Base-by-base conservation (phyloP, 2,888 invertebrate species). In the Athetis lepigone region DNA sequence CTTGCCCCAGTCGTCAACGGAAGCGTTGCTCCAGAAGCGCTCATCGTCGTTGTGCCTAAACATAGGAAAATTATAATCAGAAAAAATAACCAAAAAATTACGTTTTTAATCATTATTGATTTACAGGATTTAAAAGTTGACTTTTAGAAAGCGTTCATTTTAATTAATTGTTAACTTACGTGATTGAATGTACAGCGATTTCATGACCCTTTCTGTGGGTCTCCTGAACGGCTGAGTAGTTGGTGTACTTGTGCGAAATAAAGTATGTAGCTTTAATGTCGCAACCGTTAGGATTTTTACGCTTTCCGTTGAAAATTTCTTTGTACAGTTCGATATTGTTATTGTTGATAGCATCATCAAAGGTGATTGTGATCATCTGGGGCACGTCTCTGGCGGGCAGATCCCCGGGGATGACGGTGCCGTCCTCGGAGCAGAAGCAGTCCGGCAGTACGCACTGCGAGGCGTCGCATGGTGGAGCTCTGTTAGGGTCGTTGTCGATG, bases 341-440 rank as follows among this genome's bases (percentile, higher is more conserved):
- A 93, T 98, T 98, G 92, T 98, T 98, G 92, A 98, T 98, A 85
- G 98, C 98, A 85, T 98, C 98, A 87, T 98, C 98, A 89, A 98
- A 98, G 52, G 98, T 98, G 87, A 98, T 97, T 62, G 98, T 98
- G 86, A 98, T 97, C 98, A 98, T 98, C 95, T 98, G 98, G 5
- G 98, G 98, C 0, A 98, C 98, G 85, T 98, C 98, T 92, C 96
- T 97, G 70, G 96, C 90, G 13, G 98, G 98, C 50, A 98, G 93
- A 86, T 98, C 98, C 13, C 98, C 98, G 70, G 98, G 98, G 80
- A 98, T 97, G 43, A 96, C 95, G 37, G 98, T 98, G 74, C 98
- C 98, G 86, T 98, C 98, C 90, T 98, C 98, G 9, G 98, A 98
- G 88, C 98, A 98, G 97, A 98, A 98, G 90, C 98, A 98, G 90